Conservation (phyloP, 2,888 invertebrate genomes). For the Clanis bilineata region DNA sequence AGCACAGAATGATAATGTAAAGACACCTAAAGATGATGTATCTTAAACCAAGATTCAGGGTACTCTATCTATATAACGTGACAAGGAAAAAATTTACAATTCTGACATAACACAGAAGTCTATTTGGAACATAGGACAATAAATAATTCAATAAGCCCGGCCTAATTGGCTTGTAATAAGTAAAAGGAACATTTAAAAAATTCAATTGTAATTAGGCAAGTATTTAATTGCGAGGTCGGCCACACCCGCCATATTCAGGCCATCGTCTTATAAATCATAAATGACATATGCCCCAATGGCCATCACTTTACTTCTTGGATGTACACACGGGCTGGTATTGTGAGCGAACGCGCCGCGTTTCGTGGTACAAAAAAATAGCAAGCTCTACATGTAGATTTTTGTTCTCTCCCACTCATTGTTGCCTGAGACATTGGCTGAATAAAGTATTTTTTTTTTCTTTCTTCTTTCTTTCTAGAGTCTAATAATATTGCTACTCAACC, state of each 20-base stretch:
- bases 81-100: background rate
- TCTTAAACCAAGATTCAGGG: too few species aligned
- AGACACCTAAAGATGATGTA: too few species aligned
- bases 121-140: background rate
- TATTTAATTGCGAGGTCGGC: conserved; percentile 22
- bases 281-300: background rate
- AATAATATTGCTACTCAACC: too few species aligned
- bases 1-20: too few species aligned
- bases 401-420: too few species aligned
- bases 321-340: background rate
- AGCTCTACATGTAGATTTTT: too few species aligned
- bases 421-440: too few species aligned
- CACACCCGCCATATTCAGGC: conserved; percentile 27
- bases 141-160: background rate
- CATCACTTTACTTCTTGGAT: background rate
- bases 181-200: background rate
- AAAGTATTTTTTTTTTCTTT: too few species aligned
- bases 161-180: conserved; percentile 8
- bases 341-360: background rate
- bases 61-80: too few species aligned
- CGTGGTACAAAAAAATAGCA: background rate
- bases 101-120: background rate
- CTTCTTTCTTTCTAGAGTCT: too few species aligned
- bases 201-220: conserved; percentile 25
- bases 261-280: conserved; percentile 13